phyloP scores from a whole-genome alignment of 2,113 vertebrate species.

The Mustelus asterias region DNA sequence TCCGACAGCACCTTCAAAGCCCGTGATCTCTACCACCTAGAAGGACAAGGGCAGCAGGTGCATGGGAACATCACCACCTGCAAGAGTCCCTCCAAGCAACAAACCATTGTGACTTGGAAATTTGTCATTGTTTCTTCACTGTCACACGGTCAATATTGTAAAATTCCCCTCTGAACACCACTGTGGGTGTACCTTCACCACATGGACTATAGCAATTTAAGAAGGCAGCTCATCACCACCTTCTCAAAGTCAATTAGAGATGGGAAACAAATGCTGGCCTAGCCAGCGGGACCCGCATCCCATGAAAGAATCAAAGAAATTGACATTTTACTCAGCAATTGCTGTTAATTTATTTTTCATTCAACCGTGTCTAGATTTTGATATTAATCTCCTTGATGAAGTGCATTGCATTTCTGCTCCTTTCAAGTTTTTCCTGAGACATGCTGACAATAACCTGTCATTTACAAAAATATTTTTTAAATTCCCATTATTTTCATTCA shows the following conservation, averaged over 20 bases:
- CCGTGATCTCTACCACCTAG: not conserved
- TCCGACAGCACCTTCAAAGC: not conserved
- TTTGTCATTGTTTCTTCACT: not conserved
- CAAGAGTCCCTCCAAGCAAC: not conserved
- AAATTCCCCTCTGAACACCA: not conserved
- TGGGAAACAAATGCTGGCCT: not conserved
- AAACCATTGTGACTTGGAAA: not conserved
- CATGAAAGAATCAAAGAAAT: not conserved
- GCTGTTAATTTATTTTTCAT: not conserved
- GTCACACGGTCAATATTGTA: not conserved
- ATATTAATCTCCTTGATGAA: not conserved
- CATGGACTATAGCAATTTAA: not conserved
- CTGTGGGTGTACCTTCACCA: not conserved
- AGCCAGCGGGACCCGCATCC: not conserved
- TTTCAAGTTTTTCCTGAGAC: slow-evolving; percentile 1
- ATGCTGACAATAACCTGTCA: slow-evolving; percentile 14
- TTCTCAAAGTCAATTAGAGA: not conserved
- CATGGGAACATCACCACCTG: not conserved
- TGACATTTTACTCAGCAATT: not conserved
- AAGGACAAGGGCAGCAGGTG: not conserved
- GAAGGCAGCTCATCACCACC: not conserved
- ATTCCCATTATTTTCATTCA: not conserved
- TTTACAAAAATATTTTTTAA: not conserved
- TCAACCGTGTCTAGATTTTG: not conserved
- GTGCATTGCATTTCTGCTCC: not conserved